A percentile compares a stretch with the other conserved stretches of the same genome.
phyloP scores from a whole-genome alignment of 1,140 invertebrate genomes.

The Ceratosolen fusciceps region DNA sequence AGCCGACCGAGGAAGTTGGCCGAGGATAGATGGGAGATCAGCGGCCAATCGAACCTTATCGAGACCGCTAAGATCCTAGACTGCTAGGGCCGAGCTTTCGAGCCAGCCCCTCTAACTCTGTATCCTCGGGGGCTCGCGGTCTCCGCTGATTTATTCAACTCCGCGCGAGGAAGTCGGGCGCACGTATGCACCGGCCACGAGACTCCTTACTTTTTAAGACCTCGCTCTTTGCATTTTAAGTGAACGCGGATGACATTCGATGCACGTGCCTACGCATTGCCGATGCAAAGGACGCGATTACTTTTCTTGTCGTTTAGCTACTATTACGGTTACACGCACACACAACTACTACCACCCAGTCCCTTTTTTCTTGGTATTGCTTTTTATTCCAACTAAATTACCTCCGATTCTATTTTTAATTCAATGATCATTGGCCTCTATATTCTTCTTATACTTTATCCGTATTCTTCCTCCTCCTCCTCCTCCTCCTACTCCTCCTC shows the following conservation, averaged over 20 bases:
- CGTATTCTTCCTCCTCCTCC: no score
- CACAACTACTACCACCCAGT: not conserved
- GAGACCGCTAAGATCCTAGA: no score
- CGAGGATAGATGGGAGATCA: no score
- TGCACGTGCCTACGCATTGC: not conserved
- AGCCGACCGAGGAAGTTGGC: constrained; percentile 56
- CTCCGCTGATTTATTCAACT: constrained; percentile 11
- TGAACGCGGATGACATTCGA: not conserved
- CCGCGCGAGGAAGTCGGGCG: not conserved
- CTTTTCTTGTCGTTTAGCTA: constrained; percentile 3
- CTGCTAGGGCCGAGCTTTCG: no score
- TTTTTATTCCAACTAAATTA: not conserved
- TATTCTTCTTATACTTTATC: no score
- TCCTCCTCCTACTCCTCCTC: no score
- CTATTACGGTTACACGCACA: not conserved
- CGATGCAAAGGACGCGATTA: constrained; percentile 2
- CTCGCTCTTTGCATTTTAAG: constrained; percentile 5
- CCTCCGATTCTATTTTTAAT: not conserved
- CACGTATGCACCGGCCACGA: not conserved
- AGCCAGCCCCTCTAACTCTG: no score
- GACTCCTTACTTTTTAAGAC: constrained; percentile 9
- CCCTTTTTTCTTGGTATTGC: not conserved
- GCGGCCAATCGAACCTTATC: no score
- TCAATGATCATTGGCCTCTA: not conserved
- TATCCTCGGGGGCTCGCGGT: not conserved